A percentile compares a stretch with the other conserved stretches of the same genome.
These are phyloP conservation scores for Metalampra italica DNA, from an alignment of 2,888 invertebrate genomes.

Conservation along the genomic window DNA sequence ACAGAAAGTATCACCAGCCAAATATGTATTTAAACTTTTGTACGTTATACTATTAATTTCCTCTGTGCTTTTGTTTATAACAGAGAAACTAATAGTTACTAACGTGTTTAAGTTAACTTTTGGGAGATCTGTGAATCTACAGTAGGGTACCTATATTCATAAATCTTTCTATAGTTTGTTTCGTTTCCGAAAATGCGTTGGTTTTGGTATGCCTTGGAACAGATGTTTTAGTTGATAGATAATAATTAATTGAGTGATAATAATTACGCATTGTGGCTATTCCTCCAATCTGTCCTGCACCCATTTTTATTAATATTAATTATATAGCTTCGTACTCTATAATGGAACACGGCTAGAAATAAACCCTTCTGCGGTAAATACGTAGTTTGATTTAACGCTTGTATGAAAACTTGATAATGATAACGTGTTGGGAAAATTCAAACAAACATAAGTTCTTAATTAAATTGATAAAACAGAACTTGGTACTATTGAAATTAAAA, in stretches of 20 bases:
- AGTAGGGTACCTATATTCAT: too few relatives aligned
- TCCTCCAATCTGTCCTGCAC: constrained; percentile 52
- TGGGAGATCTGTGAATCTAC: too few relatives aligned
- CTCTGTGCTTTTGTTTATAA: too few relatives aligned
- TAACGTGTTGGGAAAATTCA: not conserved
- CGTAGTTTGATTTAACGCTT: constrained; percentile 1
- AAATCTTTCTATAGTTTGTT: too few relatives aligned
- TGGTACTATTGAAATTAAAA: not conserved
- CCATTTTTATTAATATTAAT: constrained; percentile 28
- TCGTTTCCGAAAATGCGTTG: too few relatives aligned
- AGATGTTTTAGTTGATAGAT: constrained; percentile 2
- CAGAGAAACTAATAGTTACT: too few relatives aligned
- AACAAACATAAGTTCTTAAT: constrained; percentile 7
- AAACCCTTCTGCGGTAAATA: not conserved
- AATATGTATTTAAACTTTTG: too few relatives aligned
- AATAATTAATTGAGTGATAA: not conserved
- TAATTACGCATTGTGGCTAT: constrained; percentile 42
- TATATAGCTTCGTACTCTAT: constrained; percentile 2
- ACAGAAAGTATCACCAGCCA: too few relatives aligned
- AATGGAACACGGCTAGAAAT: not conserved
- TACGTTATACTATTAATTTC: too few relatives aligned
- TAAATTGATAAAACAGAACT: constrained; percentile 12
- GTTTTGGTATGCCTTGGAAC: too few relatives aligned
- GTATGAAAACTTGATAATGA: not conserved
- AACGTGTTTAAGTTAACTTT: too few relatives aligned